Evolutionary conservation across 1,140 invertebrate species (phyloP), one percentile per base, ranked within the genome.

Genomic region (Scaptomyza graminum): DNA sequence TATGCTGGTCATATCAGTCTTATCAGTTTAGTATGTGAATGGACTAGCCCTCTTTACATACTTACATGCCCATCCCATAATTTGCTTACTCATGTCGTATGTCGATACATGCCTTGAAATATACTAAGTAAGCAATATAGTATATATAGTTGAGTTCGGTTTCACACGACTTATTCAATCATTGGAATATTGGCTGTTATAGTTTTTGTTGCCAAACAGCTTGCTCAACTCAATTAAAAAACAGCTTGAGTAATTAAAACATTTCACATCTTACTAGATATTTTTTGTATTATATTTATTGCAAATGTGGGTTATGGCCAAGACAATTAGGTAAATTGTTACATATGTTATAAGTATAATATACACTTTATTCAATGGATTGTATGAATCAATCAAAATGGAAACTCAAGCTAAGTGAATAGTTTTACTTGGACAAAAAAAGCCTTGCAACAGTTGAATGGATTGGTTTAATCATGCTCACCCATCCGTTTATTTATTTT

Each of bases 21-120:
- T 71, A 71, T 59, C 67, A 57, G 18, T 46, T 1, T 3, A n/a
- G n/a, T n/a, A 25, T 41, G 43, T 12, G 41, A 28, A 16, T 28
- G 28, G 13, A 1, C 28, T 18, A 37, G 15, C 9, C n/a, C 9
- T 54, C 12, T 15, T 47, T 52, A 41, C 12, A n/a, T 9, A 41
- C n/a, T 8, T 57, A 13, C 18, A 11, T 18, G 25, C 51, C 16
- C 3, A 41, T 41, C 46, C 64, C 64, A 50, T n/a, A 44, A 57
- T 8, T 46, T 46, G 62, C 54, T 66, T 66, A 52, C 18, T 66
- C 52, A 70, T 57, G 22, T 15, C 13, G 18, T 22, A 16, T 46
- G 50, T 18, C 62, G n/a, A n/a, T 54, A 5, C 11, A 46, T 9
- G 50, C 65, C 44, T 46, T 16, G 39, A 39, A 28, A 61, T 18